These are phyloP conservation scores for Lithobates sylvaticus DNA, from an alignment of 2,797 vertebrate species.

Conservation along the genomic window DNA sequence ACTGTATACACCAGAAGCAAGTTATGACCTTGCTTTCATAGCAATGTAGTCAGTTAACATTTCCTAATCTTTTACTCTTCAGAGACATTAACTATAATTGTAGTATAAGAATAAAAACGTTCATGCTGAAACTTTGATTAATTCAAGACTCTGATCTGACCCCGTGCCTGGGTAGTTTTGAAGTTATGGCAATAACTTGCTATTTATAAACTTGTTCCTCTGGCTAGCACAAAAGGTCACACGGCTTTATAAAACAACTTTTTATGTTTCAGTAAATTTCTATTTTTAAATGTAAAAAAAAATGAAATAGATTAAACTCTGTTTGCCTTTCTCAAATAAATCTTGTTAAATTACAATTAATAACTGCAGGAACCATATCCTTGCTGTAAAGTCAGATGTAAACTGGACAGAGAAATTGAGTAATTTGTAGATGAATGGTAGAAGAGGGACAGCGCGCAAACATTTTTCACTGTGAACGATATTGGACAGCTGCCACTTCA, in stretches of 20 bases:
- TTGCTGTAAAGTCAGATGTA: too few species aligned
- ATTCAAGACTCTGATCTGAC: conserved; percentile 28
- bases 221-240: conserved; percentile 29
- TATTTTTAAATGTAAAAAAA: neutral
- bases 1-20: conserved; percentile 5
- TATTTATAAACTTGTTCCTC: conserved; percentile 27
- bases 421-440: too few species aligned
- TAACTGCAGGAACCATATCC: neutral
- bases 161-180: conserved; percentile 9
- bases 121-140: conserved; percentile 6
- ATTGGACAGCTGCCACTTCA: too few species aligned
- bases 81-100: conserved; percentile 18
- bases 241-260: neutral
- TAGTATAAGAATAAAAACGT: conserved; percentile 19
- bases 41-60: neutral
- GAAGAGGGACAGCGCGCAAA: too few species aligned
- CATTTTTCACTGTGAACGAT: too few species aligned
- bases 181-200: neutral
- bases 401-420: too few species aligned
- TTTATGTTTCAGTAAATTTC: neutral
- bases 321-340: neutral
- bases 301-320: neutral
- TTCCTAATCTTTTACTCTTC: conserved; percentile 24
- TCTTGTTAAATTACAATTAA: neutral
- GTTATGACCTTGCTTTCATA: conserved; percentile 24